Base-by-base conservation (phyloP, 2,888 invertebrate species). In the Halictus ligatus region DNA sequence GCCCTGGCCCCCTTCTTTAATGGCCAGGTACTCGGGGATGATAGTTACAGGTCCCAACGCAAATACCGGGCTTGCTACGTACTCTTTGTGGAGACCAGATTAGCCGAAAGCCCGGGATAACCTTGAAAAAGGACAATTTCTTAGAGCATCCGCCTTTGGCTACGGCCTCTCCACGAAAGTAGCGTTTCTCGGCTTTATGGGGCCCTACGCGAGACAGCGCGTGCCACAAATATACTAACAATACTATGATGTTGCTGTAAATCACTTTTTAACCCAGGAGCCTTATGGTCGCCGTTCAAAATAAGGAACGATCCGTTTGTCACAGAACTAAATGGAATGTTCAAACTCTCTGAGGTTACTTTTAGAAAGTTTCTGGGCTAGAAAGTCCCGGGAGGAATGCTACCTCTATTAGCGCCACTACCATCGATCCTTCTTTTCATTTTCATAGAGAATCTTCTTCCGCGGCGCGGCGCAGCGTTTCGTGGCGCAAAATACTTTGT, bases 1-100 rank as follows among this genome's bases (percentile, higher is more conserved):
- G 54, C 54, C 54, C n/a, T 54, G 43, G 58, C 67, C 82, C 81
- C 76, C 75, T 74, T 76, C 85, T 80, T 89, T 93, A 92, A 92
- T 92, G 90, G 89, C 86, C 88, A 91, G 89, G 92, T 92, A 89
- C 84, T 74, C 69, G 85, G 85, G 80, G 84, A 81, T 83, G 89
- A 92, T 92, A 91, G 93, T 93, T 92, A 91, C 93, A 87, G 90
- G 91, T 89, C 85, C 89, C 90, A 89, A 91, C 89, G 91, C 92
- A 92, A 93, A 92, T 92, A 93, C 89, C 89, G 85, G 86, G 85
- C 80, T 87, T 87, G 84, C 40, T 90, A 87, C 88, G 85, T 76
- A 84, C 82, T 78, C 90, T 91, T 90, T 89, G 91, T 89, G 80
- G 87, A 78, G 80, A 71, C 86, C 80, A 87, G 91, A 89, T 91